phyloP scores from a whole-genome alignment of 2,113 vertebrate genomes.

The Tychaedon coryphoeus region DNA sequence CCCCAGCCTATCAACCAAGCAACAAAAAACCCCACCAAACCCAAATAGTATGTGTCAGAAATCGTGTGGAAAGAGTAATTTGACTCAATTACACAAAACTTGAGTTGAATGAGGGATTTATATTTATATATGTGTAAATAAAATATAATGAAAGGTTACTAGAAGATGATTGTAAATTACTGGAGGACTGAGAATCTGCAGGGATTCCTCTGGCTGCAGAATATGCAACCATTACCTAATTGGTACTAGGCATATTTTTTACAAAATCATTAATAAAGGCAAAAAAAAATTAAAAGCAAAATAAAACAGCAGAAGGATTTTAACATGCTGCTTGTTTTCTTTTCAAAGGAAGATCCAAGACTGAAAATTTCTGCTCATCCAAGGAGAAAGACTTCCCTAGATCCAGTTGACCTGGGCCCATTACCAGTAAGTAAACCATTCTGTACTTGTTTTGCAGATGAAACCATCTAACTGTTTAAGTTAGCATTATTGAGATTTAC shows the following conservation, averaged over 20 bases:
- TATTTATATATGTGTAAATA: background rate
- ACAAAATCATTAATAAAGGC: background rate
- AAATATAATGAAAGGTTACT: background rate
- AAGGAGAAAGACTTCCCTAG: conserved; percentile 80
- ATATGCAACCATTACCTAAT: background rate
- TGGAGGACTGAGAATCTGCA: background rate
- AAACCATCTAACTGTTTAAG: background rate
- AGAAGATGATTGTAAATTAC: background rate
- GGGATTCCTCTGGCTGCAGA: background rate
- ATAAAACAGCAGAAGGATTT: background rate
- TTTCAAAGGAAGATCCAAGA: conserved; percentile 90
- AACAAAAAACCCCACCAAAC: background rate
- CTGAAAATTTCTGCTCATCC: conserved; percentile 81
- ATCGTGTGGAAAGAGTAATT: background rate
- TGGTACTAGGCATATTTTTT: background rate
- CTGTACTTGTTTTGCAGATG: background rate
- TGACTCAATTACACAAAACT: rapidly evolving
- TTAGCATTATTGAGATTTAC: background rate
- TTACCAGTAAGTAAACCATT: conserved; percentile 81
- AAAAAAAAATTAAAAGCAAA: background rate
- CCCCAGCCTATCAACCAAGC: background rate
- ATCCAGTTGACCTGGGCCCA: conserved; percentile 86
- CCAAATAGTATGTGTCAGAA: background rate
- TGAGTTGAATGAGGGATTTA: background rate
- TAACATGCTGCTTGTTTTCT: conserved; percentile 21